Evolutionary conservation across 2,888 invertebrate genomes (phyloP), one percentile per base, ranked within the genome.

Genomic region (Drosophila testacea): DNA sequence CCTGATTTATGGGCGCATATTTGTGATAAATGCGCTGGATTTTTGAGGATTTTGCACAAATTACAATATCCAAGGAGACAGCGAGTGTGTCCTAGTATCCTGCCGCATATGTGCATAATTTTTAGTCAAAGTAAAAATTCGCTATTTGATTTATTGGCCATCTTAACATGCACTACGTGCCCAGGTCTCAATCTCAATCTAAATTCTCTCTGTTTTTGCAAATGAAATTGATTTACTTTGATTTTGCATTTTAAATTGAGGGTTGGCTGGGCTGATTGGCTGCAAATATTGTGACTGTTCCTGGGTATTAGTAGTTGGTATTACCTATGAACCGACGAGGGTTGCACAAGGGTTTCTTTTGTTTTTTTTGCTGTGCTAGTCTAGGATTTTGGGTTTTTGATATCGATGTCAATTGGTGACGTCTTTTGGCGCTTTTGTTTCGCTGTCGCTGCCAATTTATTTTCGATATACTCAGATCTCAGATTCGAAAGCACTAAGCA

Each of bases 141-240:
- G 42, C 85, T 85, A 90, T 90, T 83, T 90, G 90, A 90, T 90
- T 90, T 90, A 90, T 90, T 90, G 80, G 70, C 73, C 69, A 85
- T 85, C 77, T 90, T 85, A 85, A 77, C 70, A 60, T 63, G 70
- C 66, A 66, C 82, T 81, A 90, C 90, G 90, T 90, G 90, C 83
- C 42, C 64, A 57, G 60, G 47, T 32, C 51, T 48, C 30, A 22
- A 22, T 22, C 22, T 22, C 46, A 4, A 30, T 16, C 16, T 32
- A 32, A 47, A 32, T 32, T 48, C 34, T 50, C n/a, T 51, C 42
- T 63, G 59, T 77, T 75, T 81, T 83, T 48, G 69, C 83, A 67
- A 75, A 67, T 69, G 81, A 90, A 91, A 91, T 91, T 91, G 90
- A 91, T 91, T 91, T 87, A 88, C 88, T 90, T 90, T 84, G 90